Percentiles rank a stretch among this genome's conserved stretches.
These are phyloP conservation scores for Quadroppia sp. DNA, from an alignment of 2,888 invertebrate species.

Conservation along the genomic window DNA sequence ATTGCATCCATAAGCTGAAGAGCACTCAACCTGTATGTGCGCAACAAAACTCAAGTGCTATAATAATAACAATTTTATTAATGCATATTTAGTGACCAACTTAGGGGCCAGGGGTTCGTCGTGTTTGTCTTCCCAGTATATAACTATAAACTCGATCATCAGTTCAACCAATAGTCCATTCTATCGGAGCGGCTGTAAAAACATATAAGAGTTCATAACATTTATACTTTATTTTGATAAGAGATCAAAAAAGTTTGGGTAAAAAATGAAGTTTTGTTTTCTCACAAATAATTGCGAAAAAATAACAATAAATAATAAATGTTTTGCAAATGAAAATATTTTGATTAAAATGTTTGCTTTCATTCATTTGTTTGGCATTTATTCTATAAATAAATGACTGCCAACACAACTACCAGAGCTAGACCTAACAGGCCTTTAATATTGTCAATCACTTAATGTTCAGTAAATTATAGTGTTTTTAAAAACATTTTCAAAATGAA, in stretches of 20 bases:
- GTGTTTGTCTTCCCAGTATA: not conserved
- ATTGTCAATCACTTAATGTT: not conserved
- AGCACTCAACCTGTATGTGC: conserved; percentile 23
- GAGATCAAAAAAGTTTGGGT: not conserved
- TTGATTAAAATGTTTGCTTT: conserved; percentile 21
- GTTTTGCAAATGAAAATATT: conserved; percentile 19
- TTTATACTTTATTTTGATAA: conserved; percentile 21
- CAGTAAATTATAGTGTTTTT: conserved; percentile 29
- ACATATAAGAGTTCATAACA: conserved; percentile 8
- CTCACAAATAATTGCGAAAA: conserved; percentile 16
- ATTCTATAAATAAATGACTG: not conserved
- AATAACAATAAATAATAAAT: not conserved
- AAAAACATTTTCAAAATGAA: conserved; percentile 28
- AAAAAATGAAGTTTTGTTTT: conserved; percentile 1
- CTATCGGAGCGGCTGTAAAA: conserved; percentile 32
- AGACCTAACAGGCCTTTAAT: not conserved
- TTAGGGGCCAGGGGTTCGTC: conserved; percentile 6
- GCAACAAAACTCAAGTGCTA: conserved; percentile 24
- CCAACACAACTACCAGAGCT: not conserved
- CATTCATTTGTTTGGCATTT: not conserved
- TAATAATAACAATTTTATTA: conserved; percentile 30
- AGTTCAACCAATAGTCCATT: not conserved
- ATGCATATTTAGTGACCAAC: conserved; percentile 12
- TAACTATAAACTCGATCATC: not conserved
- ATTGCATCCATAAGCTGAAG: conserved; percentile 4